Base-by-base conservation (phyloP, 2,113 vertebrate genomes). In the Halcyon malimbica region DNA sequence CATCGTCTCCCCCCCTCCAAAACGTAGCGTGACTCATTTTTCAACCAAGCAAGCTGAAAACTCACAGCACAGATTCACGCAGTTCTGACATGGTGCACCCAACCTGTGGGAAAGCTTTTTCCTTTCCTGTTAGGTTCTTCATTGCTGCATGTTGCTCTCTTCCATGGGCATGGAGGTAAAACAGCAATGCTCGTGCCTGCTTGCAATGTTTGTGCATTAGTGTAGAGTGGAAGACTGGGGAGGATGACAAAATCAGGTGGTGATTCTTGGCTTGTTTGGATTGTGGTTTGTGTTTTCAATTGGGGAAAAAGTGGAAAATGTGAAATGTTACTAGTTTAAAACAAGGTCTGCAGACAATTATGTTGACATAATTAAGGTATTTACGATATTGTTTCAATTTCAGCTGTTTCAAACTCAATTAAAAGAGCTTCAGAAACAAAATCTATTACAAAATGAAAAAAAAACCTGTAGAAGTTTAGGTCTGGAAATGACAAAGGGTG, bases 21-120 rank as follows among this genome's bases (percentile, higher is more conserved):
- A 83, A 41, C 1, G 4, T 2, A 10, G 3, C 0, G 0, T 16
- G 28, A 41, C 9, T 57, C 21, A 11, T 33, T 75, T 87, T 92
- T 68, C 4, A 53, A 4, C 10, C 6, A 16, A 28, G 14, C 6
- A 37, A 82, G 19, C 24, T 67, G 79, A 23, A 82, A 69, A 13
- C 5, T 79, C 28, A 2, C 54, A 51, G 54, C 54, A 35, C 2
- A 3, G 64, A 6, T 69, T 51, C 4, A 18, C 5, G 44, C 14
- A 13, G n/a, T 68, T n/a, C 39, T 67, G 74, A 35, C 7, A 1
- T 13, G 39, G 44, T 50, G 64, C 29, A 59, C 42, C 21, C 19
- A 60, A 13, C 6, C 26, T 41, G 12, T 35, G 76, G 56, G 48
- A 60, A 64, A 24, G 6, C 13, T 37, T 28, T 62, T 57, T 86